Evolutionary conservation across 1,140 invertebrate species (phyloP).

Genomic region (Ephestia elutella): DNA sequence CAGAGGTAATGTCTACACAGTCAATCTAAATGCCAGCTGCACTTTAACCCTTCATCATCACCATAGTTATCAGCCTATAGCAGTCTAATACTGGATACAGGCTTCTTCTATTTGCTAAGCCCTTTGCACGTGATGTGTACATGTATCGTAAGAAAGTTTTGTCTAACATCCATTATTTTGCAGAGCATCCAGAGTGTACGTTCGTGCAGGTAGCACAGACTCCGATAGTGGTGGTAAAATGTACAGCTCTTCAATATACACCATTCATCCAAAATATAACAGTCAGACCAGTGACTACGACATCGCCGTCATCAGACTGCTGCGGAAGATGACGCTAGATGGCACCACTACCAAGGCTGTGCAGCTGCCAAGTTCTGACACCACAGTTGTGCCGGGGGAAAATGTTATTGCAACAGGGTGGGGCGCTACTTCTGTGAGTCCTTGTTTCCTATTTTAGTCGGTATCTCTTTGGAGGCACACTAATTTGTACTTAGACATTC

Average conservation of each 20-base stretch:
- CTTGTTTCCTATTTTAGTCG: neutral
- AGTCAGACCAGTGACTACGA: conserved; percentile 41
- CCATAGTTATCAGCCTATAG: too few relatives aligned
- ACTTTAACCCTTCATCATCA: too few relatives aligned
- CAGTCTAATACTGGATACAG: too few relatives aligned
- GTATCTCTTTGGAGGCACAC: too few relatives aligned
- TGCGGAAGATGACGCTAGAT: conserved; percentile 28
- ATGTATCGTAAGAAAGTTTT: too few relatives aligned
- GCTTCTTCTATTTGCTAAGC: too few relatives aligned
- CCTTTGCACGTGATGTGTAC: too few relatives aligned
- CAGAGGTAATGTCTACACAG: too few relatives aligned
- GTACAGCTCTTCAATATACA: conserved; percentile 24
- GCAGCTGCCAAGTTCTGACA: conserved; percentile 17
- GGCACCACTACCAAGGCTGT: conserved; percentile 30
- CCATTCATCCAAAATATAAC: conserved; percentile 47
- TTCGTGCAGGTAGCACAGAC: conserved; percentile 39
- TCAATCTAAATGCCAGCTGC: too few relatives aligned
- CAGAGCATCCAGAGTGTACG: conserved; percentile 35
- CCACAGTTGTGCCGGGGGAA: conserved; percentile 25
- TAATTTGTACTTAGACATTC: too few relatives aligned
- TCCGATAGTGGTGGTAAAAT: conserved; percentile 30
- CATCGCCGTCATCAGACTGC: conserved; percentile 31
- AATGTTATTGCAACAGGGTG: conserved; percentile 49
- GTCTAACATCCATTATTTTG: too few relatives aligned
- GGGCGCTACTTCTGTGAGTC: conserved; percentile 56